These are phyloP conservation scores for Eurytemora carolleeae DNA, from an alignment of 1,140 invertebrate genomes.

Conservation along the genomic window DNA sequence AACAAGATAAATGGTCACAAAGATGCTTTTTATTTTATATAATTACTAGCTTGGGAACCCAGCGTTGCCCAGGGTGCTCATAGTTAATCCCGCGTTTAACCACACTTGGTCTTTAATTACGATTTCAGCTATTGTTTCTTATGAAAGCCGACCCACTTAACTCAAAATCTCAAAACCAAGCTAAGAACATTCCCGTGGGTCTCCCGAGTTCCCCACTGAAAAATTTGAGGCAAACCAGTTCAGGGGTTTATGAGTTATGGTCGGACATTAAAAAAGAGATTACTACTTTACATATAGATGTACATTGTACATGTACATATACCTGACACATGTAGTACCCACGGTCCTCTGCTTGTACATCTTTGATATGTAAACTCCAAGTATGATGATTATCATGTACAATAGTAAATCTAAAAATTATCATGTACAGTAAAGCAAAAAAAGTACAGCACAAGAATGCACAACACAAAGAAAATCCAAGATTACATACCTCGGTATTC, in stretches of 20 bases:
- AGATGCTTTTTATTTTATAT: no score
- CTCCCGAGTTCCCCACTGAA: no score
- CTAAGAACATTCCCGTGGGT: no score
- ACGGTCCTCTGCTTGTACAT: conserved; percentile 65
- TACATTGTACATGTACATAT: neutral
- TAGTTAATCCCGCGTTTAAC: no score
- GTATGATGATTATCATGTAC: conserved; percentile 76
- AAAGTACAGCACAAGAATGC: neutral
- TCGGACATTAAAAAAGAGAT: neutral
- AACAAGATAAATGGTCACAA: no score
- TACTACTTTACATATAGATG: neutral
- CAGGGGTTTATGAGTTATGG: neutral
- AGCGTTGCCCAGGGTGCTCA: no score
- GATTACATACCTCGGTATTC: conserved; percentile 34
- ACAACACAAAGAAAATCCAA: neutral
- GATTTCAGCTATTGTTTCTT: neutral
- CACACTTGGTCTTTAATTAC: no score
- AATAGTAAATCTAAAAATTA: conserved; percentile 45
- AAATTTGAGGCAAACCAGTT: conserved; percentile 20
- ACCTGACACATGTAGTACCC: conserved; percentile 62
- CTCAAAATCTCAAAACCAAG: no score
- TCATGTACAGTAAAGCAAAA: neutral
- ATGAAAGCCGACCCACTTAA: neutral
- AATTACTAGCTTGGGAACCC: no score
- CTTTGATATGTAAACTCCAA: conserved; percentile 65